Percentiles rank a stretch among this genome's conserved stretches.
These are phyloP conservation scores for Pionites leucogaster DNA, from an alignment of 2,113 vertebrate genomes.

Conservation along the genomic window DNA sequence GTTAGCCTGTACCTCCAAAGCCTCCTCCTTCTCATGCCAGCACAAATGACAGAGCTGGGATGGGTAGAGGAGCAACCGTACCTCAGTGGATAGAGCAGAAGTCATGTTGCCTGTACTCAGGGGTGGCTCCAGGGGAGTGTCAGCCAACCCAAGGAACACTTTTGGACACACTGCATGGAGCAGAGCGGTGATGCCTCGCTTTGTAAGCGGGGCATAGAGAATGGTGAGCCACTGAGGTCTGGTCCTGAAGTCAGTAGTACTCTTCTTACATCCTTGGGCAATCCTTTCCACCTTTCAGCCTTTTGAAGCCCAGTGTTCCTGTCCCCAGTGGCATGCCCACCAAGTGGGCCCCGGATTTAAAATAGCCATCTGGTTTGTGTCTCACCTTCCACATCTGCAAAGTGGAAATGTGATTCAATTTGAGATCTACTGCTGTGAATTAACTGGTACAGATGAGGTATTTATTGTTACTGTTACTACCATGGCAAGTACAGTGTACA, in stretches of 20 bases:
- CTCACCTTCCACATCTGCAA: not conserved
- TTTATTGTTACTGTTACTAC: not conserved
- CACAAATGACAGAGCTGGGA: not conserved
- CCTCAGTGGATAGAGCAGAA: not conserved
- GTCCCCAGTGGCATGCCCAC: accelerated
- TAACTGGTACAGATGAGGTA: not conserved
- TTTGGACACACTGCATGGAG: not conserved
- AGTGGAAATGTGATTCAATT: not conserved
- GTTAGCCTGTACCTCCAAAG: not conserved
- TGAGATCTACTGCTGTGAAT: not conserved
- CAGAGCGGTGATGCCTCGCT: accelerated
- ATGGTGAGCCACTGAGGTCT: not conserved
- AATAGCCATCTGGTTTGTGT: not conserved
- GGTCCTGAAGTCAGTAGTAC: not conserved
- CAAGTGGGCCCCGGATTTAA: not conserved
- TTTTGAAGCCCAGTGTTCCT: not conserved
- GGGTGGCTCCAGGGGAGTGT: not conserved
- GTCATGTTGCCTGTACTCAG: not conserved
- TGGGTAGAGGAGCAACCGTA: accelerated
- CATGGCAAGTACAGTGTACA: not conserved
- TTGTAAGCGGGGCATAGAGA: not conserved
- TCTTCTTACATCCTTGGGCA: not conserved
- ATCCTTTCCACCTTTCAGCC: not conserved
- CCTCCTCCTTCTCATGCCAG: not conserved
- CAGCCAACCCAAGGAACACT: not conserved